Conservation (phyloP, 2,113 vertebrate species). For the Esox niger region DNA sequence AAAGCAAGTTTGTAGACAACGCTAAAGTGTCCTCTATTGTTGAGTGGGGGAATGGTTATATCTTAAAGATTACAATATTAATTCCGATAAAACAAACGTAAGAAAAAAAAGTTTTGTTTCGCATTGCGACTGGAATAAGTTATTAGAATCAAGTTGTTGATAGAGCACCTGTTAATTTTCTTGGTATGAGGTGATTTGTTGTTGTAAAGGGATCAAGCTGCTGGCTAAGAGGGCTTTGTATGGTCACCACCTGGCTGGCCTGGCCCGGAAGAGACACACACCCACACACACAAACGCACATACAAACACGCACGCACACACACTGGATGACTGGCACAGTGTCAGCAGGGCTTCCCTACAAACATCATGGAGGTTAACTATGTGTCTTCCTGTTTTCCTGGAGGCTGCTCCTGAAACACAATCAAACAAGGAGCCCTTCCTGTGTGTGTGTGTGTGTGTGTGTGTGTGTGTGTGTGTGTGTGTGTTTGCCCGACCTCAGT, state of each 20-base stretch:
- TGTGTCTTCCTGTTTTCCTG: conserved; percentile 43
- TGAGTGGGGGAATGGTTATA: too few relatives aligned
- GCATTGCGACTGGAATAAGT: too few relatives aligned
- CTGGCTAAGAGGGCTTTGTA: not conserved
- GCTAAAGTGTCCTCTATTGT: too few relatives aligned
- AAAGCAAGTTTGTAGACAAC: too few relatives aligned
- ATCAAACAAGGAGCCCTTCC: conserved; percentile 25
- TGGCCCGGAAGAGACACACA: conserved; percentile 28
- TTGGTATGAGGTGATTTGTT: not conserved
- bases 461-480: conserved; percentile 13
- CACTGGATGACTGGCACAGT: conserved; percentile 10
- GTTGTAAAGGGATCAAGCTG: not conserved
- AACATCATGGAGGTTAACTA: conserved; percentile 17
- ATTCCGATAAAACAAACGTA: too few relatives aligned
- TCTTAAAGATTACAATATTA: too few relatives aligned
- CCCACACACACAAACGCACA: conserved; percentile 14
- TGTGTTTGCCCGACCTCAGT: not conserved
- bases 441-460: conserved; percentile 21
- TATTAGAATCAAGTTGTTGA: too few relatives aligned
- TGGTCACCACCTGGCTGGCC: not conserved
- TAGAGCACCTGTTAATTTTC: too few relatives aligned
- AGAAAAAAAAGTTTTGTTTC: too few relatives aligned
- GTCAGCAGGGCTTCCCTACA: conserved; percentile 31
- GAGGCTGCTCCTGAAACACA: conserved; percentile 46
- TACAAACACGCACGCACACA: conserved; percentile 12